Conservation (phyloP, 2,113 vertebrate species). For the Melanerpes aurifrons region DNA sequence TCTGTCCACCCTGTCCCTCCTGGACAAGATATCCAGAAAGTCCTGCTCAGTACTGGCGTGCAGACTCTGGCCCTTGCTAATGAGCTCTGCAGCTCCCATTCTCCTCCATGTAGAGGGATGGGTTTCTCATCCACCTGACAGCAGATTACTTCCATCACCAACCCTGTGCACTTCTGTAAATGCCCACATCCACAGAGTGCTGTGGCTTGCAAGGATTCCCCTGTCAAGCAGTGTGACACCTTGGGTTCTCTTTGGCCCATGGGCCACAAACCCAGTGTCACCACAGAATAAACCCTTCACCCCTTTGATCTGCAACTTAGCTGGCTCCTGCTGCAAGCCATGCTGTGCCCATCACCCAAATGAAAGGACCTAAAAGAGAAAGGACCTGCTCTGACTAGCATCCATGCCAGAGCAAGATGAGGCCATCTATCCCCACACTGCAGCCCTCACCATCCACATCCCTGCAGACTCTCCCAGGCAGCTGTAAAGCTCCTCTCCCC, state of each 20-base stretch:
- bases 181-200: neutral
- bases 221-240: neutral
- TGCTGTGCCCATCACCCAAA: accelerated
- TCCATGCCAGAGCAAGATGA: neutral
- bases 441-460: neutral
- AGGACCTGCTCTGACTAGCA: neutral
- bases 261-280: neutral
- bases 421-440: neutral
- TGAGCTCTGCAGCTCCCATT: neutral
- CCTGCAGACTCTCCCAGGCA: neutral
- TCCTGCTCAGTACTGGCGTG: neutral
- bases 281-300: accelerated
- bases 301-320: neutral
- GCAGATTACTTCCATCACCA: neutral
- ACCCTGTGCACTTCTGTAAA: neutral
- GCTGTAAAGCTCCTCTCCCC: neutral
- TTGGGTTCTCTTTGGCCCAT: accelerated
- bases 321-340: neutral
- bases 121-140: neutral
- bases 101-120: neutral
- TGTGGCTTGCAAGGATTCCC: neutral
- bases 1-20: neutral
- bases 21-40: neutral
- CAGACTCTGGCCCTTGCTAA: neutral
- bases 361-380: neutral